Evolutionary conservation across 2,113 vertebrate species (phyloP).

Genomic region (Varanus salvator): DNA sequence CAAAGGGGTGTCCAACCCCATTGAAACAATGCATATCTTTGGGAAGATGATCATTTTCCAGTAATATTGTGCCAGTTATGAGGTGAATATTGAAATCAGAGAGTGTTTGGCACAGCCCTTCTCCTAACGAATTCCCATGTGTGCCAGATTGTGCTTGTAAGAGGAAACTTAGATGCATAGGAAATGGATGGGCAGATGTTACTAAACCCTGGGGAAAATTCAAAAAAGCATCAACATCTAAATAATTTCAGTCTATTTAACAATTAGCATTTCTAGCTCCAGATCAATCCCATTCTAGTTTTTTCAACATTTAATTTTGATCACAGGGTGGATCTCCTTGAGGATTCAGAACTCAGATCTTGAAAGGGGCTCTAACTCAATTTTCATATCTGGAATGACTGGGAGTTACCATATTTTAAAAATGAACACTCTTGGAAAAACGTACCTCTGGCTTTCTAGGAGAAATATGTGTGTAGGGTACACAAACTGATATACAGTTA

Average conservation of each 20-base stretch:
- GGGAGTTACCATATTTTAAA: background rate
- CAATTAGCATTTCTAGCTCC: background rate
- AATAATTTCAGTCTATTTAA: background rate
- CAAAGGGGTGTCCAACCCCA: background rate
- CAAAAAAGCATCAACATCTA: background rate
- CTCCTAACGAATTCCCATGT: background rate
- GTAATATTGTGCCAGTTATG: background rate
- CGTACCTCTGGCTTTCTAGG: too few relatives aligned
- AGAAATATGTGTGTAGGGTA: too few relatives aligned
- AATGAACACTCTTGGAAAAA: background rate
- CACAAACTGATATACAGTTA: background rate
- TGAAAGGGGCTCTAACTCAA: background rate
- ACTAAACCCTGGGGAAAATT: background rate
- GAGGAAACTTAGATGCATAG: background rate
- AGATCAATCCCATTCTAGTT: background rate
- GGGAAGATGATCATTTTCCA: background rate
- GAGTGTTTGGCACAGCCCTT: background rate
- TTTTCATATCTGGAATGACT: background rate
- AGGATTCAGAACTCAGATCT: background rate
- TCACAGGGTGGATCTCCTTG: background rate
- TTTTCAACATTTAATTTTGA: background rate
- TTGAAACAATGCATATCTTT: background rate
- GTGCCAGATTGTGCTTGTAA: background rate
- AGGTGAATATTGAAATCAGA: constrained; percentile 3
- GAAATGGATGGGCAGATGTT: background rate